Evolutionary conservation across 1,140 invertebrate genomes (phyloP), one percentile per base, ranked within the genome.

Genomic region (Heliconius himera): DNA sequence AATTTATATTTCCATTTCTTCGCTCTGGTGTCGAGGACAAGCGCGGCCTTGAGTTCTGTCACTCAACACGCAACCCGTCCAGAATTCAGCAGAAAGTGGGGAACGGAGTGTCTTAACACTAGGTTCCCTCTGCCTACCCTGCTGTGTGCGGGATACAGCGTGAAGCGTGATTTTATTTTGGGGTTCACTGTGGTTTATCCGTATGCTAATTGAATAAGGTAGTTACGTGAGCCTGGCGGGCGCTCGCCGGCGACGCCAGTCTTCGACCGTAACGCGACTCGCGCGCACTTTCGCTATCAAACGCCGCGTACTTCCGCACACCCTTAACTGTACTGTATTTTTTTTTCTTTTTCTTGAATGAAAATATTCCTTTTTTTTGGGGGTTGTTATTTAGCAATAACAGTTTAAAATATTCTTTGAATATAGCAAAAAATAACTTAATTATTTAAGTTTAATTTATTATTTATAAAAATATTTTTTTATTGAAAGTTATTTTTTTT

Each of bases 201-300:
- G 77, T 82, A 83, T 83, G 79, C 56, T 80, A 82, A 85, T 85
- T 82, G 78, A 77, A 79, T 84, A 82, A 81, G 79, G 77, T 56
- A 38, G 84, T 91, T 90, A 92, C 89, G 87, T 90, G 90, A 91
- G 72, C 79, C 74, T 77, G 78, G 76, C 70, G 70, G 80, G 80
- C 75, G 76, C 60, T 66, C 81, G 84, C 77, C 78, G 81, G 56
- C 60, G 76, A 72, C 77, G 82, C 80, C 92, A 94, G 92, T 94
- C 91, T 90, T 77, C 76, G 73, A 89, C 77, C 83, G 91, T 82
- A 87, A 81, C 90, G 89, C 88, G 84, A 84, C 85, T 84, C 89
- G 88, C 89, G 84, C 92, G 91, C 91, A 93, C 91, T 93, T 93
- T 94, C 92, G 92, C 89, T 93, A 84, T 94, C 90, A 66, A 74